Evolutionary conservation across 2,888 invertebrate species (phyloP), one percentile per base, ranked within the genome.

Genomic region (Abrostola tripartita): DNA sequence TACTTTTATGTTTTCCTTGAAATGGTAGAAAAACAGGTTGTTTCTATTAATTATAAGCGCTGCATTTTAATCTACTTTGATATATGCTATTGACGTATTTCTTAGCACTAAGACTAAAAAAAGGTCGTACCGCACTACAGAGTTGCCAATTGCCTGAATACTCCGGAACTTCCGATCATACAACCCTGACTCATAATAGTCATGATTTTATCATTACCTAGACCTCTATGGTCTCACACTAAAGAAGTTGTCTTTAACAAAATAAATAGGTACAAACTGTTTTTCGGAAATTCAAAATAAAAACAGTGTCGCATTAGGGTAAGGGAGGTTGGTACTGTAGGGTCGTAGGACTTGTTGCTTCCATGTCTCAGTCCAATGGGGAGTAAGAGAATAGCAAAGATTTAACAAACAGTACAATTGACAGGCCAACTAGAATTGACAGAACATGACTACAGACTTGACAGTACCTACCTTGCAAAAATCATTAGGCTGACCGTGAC

Each of bases 381-480:
- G 65, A 72, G 72, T 72, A 68, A 78, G 74, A 80, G 81, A 84
- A 84, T 82, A 81, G 76, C 82, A 79, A 76, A 67, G 71, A 65
- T 75, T 77, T 77, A 72, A 79, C 81, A 83, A 87, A 87, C 82
- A 80, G 52, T 70, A 81, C 78, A 83, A 83, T 84, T 83, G 80
- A 74, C 70, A 69, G 36, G 41, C 42, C 54, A 50, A 60, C 10
- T 41, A 12, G 12, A 14, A 24, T 24, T 24, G 24, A 24, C 24
- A 24, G 1, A 24, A 24, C 24, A 2, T 24, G 24, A 24, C 24
- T 4, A 24, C 24, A 24, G 24, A 24, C 24, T 24, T 24, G 24
- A 24, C 24, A 2, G 24, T 24, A 24, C 24, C n/a, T n/a, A n/a
- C n/a, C n/a, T n/a, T n/a, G n/a, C n/a, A n/a, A n/a, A n/a, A n/a